phyloP scores from a whole-genome alignment of 2,113 vertebrate species.

The Pholis gunnellus region DNA sequence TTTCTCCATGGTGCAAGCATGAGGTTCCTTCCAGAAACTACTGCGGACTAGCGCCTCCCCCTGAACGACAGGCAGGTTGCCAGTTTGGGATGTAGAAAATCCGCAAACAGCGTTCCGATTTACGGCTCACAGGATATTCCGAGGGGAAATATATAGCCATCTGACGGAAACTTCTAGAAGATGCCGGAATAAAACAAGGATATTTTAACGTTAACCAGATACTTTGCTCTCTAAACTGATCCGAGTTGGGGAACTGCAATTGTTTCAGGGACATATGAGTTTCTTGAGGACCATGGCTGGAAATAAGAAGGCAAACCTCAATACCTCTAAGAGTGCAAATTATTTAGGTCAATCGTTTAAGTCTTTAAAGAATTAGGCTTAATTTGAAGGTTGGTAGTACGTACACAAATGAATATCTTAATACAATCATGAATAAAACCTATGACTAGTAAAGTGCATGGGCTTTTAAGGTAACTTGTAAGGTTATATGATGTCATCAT shows the following conservation, averaged over 20 bases:
- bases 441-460: neutral
- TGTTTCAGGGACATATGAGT: too few species aligned
- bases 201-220: neutral
- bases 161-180: conserved; percentile 44
- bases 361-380: neutral
- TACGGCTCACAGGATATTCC: neutral
- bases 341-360: neutral
- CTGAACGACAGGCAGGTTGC: conserved; percentile 66
- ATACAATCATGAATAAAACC: neutral
- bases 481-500: neutral
- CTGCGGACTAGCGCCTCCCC: conserved; percentile 77
- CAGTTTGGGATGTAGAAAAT: conserved; percentile 45
- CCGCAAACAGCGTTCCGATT: neutral
- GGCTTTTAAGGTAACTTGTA: neutral
- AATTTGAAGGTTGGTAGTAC: neutral
- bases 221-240: neutral
- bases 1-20: conserved; percentile 86
- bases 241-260: neutral
- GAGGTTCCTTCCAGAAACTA: conserved; percentile 88
- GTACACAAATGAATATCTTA: neutral
- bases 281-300: neutral
- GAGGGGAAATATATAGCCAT: neutral
- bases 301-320: neutral
- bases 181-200: neutral
- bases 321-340: neutral